Percentiles rank a stretch among this genome's conserved stretches.
Evolutionary conservation across 2,888 invertebrate genomes (phyloP).

Genomic region (Entomobrya multifasciata): DNA sequence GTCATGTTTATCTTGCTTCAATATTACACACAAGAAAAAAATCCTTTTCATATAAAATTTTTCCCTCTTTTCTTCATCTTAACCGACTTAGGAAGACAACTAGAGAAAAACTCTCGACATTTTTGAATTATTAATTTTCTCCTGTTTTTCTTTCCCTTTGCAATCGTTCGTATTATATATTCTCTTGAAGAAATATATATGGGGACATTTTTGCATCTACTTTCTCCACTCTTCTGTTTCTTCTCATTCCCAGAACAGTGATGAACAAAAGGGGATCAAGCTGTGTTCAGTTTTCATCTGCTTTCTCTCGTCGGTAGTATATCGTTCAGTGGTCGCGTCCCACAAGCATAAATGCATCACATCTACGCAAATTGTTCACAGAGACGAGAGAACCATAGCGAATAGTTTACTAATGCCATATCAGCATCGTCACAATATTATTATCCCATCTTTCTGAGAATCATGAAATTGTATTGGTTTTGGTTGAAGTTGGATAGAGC

Average conservation of each 20-base stretch:
- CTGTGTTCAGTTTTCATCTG: constrained; percentile 9
- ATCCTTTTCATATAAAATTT: no score
- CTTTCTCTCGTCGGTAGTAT: background rate
- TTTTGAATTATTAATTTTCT: constrained; percentile 48
- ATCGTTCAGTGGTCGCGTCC: no score
- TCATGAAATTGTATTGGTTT: constrained; percentile 50
- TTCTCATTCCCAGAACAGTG: background rate
- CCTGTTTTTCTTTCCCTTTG: background rate
- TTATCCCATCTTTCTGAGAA: constrained; percentile 35
- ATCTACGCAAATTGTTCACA: background rate
- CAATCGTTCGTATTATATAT: background rate
- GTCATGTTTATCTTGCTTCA: background rate
- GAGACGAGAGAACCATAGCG: no score
- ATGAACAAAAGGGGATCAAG: constrained; percentile 40
- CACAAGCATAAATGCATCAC: background rate
- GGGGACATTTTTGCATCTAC: no score
- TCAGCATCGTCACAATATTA: background rate
- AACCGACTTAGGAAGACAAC: constrained; percentile 8
- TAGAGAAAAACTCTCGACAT: constrained; percentile 4
- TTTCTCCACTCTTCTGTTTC: no score
- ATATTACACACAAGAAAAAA: background rate
- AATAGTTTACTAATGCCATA: constrained; percentile 1
- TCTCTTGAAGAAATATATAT: no score
- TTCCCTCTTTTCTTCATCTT: background rate
- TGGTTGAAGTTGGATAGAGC: background rate